These are phyloP conservation scores for Pollenia amentaria DNA, from an alignment of 2,888 invertebrate genomes.

Conservation along the genomic window DNA sequence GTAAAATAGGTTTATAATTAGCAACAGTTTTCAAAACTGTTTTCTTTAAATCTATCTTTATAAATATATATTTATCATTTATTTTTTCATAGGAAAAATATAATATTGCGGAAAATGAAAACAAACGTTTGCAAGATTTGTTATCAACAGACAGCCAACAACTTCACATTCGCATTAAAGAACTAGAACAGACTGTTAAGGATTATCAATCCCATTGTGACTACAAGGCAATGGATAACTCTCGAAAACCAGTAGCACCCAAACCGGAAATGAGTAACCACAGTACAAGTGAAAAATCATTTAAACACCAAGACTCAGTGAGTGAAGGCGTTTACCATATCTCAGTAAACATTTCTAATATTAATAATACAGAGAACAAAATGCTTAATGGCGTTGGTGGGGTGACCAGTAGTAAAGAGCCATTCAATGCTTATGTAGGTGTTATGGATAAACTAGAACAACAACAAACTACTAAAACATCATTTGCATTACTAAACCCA, in stretches of 20 bases:
- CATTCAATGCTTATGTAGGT: constrained; percentile 61
- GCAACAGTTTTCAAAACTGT: no score
- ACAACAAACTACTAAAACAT: constrained; percentile 64
- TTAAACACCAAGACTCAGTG: constrained; percentile 83
- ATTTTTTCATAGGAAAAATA: constrained; percentile 79
- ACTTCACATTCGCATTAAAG: constrained; percentile 60
- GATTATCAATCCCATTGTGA: constrained; percentile 77
- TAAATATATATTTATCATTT: not conserved
- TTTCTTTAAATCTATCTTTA: not conserved
- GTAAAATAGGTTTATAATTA: no score
- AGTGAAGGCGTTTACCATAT: constrained; percentile 84
- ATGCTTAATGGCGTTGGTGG: constrained; percentile 53
- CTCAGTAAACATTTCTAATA: constrained; percentile 82
- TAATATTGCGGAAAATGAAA: constrained; percentile 79
- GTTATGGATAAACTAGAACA: constrained; percentile 55
- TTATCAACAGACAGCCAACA: constrained; percentile 77
- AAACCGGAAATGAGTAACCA: constrained; percentile 63
- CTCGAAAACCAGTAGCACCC: constrained; percentile 55
- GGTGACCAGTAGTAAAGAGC: constrained; percentile 47
- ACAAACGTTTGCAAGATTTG: constrained; percentile 80
- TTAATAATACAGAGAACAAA: constrained; percentile 62
- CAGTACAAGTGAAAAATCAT: constrained; percentile 80
- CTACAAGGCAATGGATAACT: constrained; percentile 74
- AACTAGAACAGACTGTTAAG: constrained; percentile 76
- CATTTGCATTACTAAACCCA: constrained; percentile 55